Evolutionary conservation across 2,113 vertebrate genomes (phyloP).

Genomic region (Bambusicola thoracicus): DNA sequence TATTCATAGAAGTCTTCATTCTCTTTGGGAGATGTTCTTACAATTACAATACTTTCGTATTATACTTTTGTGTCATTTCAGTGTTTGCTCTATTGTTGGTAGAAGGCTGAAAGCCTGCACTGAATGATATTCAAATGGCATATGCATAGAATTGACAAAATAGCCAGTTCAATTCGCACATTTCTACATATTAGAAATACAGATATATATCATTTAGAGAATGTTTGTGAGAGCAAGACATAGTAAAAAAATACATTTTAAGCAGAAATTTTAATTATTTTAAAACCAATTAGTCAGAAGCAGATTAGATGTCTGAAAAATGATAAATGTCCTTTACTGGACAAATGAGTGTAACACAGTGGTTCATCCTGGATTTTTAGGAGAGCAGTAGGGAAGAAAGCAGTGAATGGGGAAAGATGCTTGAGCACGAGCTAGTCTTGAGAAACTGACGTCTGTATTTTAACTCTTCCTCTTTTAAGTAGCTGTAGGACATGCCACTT

Average conservation of each 20-base stretch:
- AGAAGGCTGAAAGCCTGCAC: not conserved
- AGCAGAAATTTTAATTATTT: not conserved
- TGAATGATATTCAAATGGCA: not conserved
- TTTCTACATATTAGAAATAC: not conserved
- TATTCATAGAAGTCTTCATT: slow-evolving; percentile 18
- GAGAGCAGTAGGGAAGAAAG: not conserved
- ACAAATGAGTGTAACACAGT: not conserved
- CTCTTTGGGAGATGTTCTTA: not conserved
- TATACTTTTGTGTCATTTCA: not conserved
- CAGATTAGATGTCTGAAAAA: not conserved
- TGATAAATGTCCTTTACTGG: not conserved
- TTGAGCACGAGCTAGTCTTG: not conserved
- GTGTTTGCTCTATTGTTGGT: not conserved
- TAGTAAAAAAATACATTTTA: not conserved
- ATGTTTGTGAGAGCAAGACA: not conserved
- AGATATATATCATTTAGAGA: not conserved
- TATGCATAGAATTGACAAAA: not conserved
- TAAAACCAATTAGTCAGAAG: not conserved
- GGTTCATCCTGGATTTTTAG: not conserved
- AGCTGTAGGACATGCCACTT: not conserved
- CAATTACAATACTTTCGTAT: not conserved
- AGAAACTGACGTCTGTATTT: not conserved
- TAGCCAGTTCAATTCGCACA: not conserved
- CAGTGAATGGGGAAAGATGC: not conserved
- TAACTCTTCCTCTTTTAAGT: not conserved